These are phyloP conservation scores for Lagopus muta DNA, from an alignment of 2,113 vertebrate species.

Conservation along the genomic window DNA sequence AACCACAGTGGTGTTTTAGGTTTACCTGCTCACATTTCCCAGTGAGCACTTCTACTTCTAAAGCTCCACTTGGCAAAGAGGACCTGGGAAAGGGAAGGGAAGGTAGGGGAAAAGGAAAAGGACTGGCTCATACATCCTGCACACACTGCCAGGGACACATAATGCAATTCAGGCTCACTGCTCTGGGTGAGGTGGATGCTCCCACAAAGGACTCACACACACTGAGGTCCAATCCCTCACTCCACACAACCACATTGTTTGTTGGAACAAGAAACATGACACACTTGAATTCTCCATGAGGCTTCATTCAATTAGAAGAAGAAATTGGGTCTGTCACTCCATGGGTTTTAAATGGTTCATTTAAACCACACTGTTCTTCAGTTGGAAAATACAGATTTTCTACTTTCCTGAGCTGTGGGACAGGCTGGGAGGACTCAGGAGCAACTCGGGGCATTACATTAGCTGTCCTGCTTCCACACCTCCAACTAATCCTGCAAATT, in stretches of 20 bases:
- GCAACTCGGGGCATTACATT: not conserved
- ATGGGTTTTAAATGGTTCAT: not conserved
- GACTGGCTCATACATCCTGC: not conserved
- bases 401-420: not conserved
- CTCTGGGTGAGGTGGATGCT: not conserved
- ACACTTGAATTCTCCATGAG: not conserved
- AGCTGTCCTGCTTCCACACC: not conserved
- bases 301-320: not conserved
- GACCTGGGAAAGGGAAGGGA: not conserved
- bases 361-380: not conserved
- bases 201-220: not conserved
- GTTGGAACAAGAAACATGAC: not conserved
- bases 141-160: not conserved
- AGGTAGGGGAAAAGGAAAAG: not conserved
- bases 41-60: not conserved
- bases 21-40: not conserved
- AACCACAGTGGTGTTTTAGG: rapidly evolving
- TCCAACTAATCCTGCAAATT: not conserved
- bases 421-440: not conserved
- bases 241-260: not conserved
- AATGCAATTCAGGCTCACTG: not conserved
- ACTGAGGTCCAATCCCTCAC: not conserved
- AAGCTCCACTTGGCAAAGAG: not conserved
- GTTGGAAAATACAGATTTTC: not conserved
- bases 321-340: not conserved